phyloP scores from a whole-genome alignment of 1,140 invertebrate species.

The Drosophila cardini region DNA sequence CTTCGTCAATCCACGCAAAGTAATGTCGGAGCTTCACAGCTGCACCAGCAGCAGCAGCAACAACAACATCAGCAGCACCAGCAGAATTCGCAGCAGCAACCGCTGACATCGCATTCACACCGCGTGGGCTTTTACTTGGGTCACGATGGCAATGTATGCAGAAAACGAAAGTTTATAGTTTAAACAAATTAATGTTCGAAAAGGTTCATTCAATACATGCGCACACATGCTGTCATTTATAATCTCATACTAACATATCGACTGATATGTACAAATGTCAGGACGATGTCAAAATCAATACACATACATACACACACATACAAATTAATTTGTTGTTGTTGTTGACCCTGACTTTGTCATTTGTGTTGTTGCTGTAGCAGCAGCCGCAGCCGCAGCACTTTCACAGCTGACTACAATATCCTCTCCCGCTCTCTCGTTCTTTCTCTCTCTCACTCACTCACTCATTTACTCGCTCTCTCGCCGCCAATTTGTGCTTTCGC shows the following conservation, averaged over 20 bases:
- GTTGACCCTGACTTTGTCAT: constrained; percentile 46
- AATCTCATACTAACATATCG: not conserved
- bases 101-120: constrained; percentile 85
- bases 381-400: constrained; percentile 31
- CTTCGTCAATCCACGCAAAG: constrained; percentile 87
- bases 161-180: constrained; percentile 24
- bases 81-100: constrained; percentile 89
- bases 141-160: constrained; percentile 87
- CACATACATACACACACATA: not conserved
- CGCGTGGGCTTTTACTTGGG: constrained; percentile 89
- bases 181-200: not conserved
- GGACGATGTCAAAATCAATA: constrained; percentile 43
- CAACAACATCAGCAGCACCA: constrained; percentile 27
- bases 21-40: constrained; percentile 2
- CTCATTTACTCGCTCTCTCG: not conserved
- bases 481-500: constrained; percentile 12
- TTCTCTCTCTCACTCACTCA: not conserved
- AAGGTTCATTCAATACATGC: not conserved
- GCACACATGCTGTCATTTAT: not conserved
- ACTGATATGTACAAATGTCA: not conserved
- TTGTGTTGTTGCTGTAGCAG: constrained; percentile 29
- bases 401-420: constrained; percentile 58
- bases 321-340: constrained; percentile 26
- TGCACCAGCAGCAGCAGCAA: constrained; percentile 46
- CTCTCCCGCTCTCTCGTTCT: constrained; percentile 7